Evolutionary conservation across 2,797 vertebrate species (phyloP).

Genomic region (Dendrocincla fuliginosa): DNA sequence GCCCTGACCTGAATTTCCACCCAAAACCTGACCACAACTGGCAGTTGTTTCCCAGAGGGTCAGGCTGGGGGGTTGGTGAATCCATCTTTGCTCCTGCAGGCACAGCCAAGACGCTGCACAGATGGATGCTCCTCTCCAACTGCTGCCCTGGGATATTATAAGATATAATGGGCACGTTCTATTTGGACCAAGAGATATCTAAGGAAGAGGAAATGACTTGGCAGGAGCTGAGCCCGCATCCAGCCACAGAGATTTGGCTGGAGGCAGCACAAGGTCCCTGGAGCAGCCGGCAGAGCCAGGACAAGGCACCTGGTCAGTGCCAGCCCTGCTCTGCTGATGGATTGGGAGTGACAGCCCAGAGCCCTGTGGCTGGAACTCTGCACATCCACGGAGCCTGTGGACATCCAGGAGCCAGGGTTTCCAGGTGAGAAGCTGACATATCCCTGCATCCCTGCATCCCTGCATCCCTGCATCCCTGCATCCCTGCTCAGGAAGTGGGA

Average conservation of each 20-base stretch:
- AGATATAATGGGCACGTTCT: not conserved
- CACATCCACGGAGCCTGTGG: accelerated
- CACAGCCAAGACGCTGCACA: not conserved
- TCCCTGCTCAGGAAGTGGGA: not conserved
- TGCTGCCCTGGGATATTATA: not conserved
- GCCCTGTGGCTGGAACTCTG: not conserved
- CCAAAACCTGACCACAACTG: not conserved
- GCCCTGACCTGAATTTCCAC: not conserved
- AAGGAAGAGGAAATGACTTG: not conserved
- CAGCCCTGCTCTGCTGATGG: accelerated
- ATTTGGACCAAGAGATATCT: not conserved
- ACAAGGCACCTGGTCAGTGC: not conserved
- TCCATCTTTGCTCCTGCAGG: not conserved
- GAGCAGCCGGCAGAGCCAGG: not conserved
- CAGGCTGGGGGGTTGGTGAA: not conserved
- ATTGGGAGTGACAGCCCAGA: not conserved
- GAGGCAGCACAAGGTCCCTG: not conserved
- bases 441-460: not conserved
- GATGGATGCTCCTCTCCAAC: accelerated
- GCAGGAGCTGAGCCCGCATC: not conserved
- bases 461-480: not conserved
- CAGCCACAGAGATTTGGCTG: not conserved
- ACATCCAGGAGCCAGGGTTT: not conserved
- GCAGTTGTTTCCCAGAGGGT: not conserved
- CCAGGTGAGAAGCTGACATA: not conserved